Base-by-base conservation (phyloP, 2,888 invertebrate genomes). In the Amiota mariae region DNA sequence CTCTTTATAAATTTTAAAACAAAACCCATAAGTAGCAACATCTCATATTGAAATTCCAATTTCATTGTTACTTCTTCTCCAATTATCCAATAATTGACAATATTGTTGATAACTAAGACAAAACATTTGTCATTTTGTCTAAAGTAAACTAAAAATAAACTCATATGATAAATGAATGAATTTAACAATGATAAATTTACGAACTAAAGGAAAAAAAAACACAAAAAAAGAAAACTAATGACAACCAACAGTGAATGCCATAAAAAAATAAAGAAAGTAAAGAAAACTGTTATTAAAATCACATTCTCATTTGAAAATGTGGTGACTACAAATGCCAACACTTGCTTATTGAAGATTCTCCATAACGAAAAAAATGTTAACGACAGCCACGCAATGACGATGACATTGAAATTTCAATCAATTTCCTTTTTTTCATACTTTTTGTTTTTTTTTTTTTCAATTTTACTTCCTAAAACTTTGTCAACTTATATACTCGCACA, bases 321-420 rank as follows among this genome's bases (percentile, higher is more conserved):
- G 20, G 12, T 20, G 59, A 20, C 59, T 59, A 59, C 59, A 59
- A 59, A 20, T 59, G 59, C 20, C 59, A 59, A 59, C 20, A 59
- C 54, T 59, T 59, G 15, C 1, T 20, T 18, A 20, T 10, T 59
- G 59, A 15, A 12, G 59, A 6, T 18, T 6, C 36, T 20, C 20
- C 12, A 20, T 2, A 9, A 24, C 15, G 15, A 36, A 6, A 36
- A 36, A 36, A 36, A 36, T 36, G 36, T 24, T 18, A 20, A 59
- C 20, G 15, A 18, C 59, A 10, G 20, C 59, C 12, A 12, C 20
- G n/a, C 6, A 36, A 36, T 2, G 20, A 59, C 20, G 24, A 15
- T 18, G 20, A 59, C 59, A 59, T 59, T 12, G 59, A 59, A 18
- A 59, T 20, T 59, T 59, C 59, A 59, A 59, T 59, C 59, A 59